Conservation (phyloP, 2,888 invertebrate genomes). For the Chirona hameri region DNA sequence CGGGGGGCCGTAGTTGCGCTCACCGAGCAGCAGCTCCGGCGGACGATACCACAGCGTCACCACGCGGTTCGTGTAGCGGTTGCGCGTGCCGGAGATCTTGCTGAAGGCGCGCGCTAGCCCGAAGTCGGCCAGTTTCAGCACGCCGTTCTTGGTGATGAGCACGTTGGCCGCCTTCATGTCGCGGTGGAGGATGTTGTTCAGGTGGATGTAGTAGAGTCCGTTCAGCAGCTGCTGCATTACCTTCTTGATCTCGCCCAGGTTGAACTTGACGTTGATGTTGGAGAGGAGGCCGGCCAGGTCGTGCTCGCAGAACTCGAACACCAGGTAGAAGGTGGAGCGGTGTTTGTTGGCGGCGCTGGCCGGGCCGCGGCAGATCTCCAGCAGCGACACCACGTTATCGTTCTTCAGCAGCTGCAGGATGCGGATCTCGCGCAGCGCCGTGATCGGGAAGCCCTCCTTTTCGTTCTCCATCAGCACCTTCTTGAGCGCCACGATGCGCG, state of each 20-base stretch:
- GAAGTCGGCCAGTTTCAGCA: conserved; percentile 94
- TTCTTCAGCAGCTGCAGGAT: conserved; percentile 92
- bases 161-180: conserved; percentile 99
- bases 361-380: conserved; percentile 81
- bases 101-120: conserved; percentile 94
- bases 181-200: conserved; percentile 87
- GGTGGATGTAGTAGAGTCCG: conserved; percentile 93
- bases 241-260: conserved; percentile 93
- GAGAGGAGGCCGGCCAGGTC: conserved; percentile 94
- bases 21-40: conserved; percentile 67
- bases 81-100: conserved; percentile 76
- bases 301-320: conserved; percentile 98
- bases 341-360: conserved; percentile 66
- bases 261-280: conserved; percentile 93
- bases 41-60: conserved; percentile 94
- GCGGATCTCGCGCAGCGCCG: conserved; percentile 92
- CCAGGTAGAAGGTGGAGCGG: conserved; percentile 85
- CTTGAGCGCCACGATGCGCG: conserved; percentile 90
- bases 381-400: conserved; percentile 93
- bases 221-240: conserved; percentile 81
- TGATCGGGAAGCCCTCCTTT: conserved; percentile 99
- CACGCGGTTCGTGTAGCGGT: conserved; percentile 93
- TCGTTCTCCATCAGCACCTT: conserved; percentile 98
- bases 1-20: conserved; percentile 92
- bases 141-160: conserved; percentile 89